Evolutionary conservation across 2,113 vertebrate species (phyloP).

Genomic region (Elachura formosa): DNA sequence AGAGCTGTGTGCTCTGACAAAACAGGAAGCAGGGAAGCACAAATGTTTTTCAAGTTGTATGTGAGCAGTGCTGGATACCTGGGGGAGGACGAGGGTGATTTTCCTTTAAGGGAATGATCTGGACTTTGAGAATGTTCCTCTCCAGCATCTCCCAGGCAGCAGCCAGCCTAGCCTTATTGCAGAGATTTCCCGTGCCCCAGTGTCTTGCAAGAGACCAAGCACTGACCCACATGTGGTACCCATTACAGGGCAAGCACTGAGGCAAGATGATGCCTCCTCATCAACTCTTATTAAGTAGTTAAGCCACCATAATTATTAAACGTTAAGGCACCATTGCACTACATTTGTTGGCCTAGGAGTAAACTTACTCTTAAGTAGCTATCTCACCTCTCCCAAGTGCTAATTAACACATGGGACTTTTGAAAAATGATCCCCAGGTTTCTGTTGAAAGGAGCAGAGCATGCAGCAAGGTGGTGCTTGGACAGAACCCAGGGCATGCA

Average conservation of each 20-base stretch:
- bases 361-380: background rate
- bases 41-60: background rate
- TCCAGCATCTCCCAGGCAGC: background rate
- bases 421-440: background rate
- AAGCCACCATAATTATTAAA: no score
- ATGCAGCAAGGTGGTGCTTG: background rate
- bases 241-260: background rate
- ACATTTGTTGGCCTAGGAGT: background rate
- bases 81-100: background rate
- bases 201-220: background rate
- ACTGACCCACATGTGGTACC: background rate
- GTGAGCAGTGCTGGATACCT: background rate
- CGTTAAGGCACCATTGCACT: background rate
- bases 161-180: background rate
- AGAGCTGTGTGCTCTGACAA: background rate
- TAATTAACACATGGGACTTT: background rate
- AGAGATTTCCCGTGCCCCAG: background rate
- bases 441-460: background rate
- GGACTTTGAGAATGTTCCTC: background rate
- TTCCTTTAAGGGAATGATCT: background rate
- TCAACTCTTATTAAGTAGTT: background rate
- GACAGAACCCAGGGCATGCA: fast-evolving
- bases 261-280: background rate
- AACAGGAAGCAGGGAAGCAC: background rate
- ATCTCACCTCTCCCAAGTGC: background rate